phyloP scores from a whole-genome alignment of 2,113 vertebrate species.

The Zosterops hypoxanthus region DNA sequence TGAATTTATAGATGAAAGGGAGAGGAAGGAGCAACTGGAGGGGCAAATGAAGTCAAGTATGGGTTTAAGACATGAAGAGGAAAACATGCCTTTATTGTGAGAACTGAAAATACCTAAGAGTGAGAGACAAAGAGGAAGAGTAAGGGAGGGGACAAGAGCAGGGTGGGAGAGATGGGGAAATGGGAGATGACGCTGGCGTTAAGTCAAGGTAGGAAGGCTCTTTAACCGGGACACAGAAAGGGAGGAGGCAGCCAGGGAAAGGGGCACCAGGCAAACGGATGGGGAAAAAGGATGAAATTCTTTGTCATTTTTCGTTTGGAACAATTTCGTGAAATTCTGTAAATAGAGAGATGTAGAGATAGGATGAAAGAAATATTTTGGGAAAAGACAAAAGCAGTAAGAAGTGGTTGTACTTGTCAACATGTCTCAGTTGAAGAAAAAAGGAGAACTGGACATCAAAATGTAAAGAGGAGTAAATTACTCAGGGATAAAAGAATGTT shows the following conservation, averaged over 20 bases:
- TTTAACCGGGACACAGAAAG: neutral
- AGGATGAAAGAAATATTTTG: neutral
- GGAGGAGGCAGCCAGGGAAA: neutral
- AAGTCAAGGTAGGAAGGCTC: neutral
- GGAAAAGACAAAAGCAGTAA: neutral
- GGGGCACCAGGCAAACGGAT: neutral
- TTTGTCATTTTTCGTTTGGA: neutral
- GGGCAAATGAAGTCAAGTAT: neutral
- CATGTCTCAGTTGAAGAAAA: neutral
- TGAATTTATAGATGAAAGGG: neutral
- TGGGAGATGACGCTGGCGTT: accelerated
- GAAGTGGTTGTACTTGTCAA: neutral
- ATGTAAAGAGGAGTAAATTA: neutral
- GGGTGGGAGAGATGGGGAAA: neutral
- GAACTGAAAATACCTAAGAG: neutral
- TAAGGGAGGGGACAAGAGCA: neutral
- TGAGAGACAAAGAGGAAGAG: neutral
- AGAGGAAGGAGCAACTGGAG: neutral
- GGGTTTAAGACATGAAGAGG: neutral
- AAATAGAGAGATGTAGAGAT: neutral
- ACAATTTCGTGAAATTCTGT: neutral
- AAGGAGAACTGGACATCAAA: neutral
- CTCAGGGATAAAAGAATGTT: neutral
- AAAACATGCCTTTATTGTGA: neutral
- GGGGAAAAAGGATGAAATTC: neutral